Evolutionary conservation across 2,888 invertebrate genomes (phyloP), one percentile per base, ranked within the genome.

Genomic region (Amorpha juglandis): DNA sequence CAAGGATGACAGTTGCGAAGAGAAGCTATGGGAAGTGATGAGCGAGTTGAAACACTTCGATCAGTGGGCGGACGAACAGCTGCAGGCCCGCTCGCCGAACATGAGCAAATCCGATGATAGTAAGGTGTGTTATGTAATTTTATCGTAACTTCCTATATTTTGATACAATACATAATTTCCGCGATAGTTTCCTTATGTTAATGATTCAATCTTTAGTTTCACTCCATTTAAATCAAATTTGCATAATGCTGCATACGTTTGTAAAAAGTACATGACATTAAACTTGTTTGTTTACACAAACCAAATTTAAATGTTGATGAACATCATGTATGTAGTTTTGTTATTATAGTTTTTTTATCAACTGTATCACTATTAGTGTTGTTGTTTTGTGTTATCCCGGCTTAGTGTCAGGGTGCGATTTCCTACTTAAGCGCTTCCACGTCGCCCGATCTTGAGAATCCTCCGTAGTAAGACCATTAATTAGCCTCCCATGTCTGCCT

Each of bases 31-130:
- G 86, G 92, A 92, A 69, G 90, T 90, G 71, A 90, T 92, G 90
- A 88, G 84, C 50, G 92, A 92, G 73, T 70, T 93, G 74, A 89
- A 88, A 65, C 84, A 83, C 70, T 87, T 92, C 45, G 92, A 92
- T 70, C 83, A 83, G 70, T 92, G 92, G 91, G 92, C 91, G 0
- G 92, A 92, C 67, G 91, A 92, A 68, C 91, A 91, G 74, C 73
- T 91, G 74, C 78, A 83, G 68, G 73, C 73, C 48, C 84, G 81
- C 67, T 86, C 89, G 35, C 75, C 80, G 55, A 82, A 79, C 55
- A 80, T 80, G 0, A 83, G 80, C 70, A 89, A 85, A 73, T 87
- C 89, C 63, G 92, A 92, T 50, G 92, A 92, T 68, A 88, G 81
- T 74, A 90, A 89, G 81, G 92, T 92, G 79, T 72, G 82, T 74